Evolutionary conservation across 2,797 vertebrate species (phyloP).

Genomic region (Coluber constrictor): DNA sequence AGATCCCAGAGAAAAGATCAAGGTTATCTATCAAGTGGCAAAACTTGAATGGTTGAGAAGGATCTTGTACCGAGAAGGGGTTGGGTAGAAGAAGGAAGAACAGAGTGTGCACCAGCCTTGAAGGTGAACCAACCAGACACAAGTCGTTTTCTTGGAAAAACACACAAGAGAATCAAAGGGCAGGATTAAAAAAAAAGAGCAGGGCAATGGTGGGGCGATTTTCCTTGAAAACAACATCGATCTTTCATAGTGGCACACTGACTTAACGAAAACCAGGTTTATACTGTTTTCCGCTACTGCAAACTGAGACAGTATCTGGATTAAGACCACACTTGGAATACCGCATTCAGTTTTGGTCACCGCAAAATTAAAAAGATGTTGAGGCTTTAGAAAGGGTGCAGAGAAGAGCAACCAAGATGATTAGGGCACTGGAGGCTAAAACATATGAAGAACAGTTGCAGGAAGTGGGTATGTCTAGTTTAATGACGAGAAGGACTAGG

Average conservation of each 20-base stretch:
- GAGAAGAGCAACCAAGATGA: too few relatives aligned
- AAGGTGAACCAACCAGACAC: background rate
- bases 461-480: too few relatives aligned
- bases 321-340: too few relatives aligned
- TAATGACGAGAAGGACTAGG: too few relatives aligned
- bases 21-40: background rate
- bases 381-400: too few relatives aligned
- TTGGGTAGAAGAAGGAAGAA: too few relatives aligned
- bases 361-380: too few relatives aligned
- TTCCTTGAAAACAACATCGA: background rate
- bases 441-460: too few relatives aligned
- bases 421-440: too few relatives aligned
- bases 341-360: too few relatives aligned
- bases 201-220: background rate
- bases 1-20: conserved; percentile 16
- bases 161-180: background rate
- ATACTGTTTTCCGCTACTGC: background rate
- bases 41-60: background rate
- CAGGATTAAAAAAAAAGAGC: background rate
- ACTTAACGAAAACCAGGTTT: background rate
- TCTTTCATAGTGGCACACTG: background rate
- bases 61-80: background rate
- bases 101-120: background rate
- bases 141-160: background rate
- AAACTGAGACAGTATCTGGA: background rate